phyloP scores from a whole-genome alignment of 2,797 vertebrate genomes.

The Peromyscus melanophrys region DNA sequence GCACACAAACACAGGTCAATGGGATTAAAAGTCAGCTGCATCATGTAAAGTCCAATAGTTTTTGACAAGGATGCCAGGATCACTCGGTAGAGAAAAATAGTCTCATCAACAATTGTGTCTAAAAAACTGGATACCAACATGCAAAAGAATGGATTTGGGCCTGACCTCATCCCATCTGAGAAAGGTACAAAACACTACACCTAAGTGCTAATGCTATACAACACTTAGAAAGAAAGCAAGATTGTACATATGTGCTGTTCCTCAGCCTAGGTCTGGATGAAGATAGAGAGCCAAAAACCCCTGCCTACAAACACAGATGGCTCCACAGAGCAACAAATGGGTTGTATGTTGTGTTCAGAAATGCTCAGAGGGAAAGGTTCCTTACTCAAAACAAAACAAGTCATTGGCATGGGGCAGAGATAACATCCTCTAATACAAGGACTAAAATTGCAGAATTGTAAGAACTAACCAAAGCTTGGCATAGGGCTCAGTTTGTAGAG shows the following conservation, averaged over 20 bases:
- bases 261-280: background rate
- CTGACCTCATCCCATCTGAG: background rate
- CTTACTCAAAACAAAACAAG: background rate
- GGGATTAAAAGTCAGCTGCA: background rate
- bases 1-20: background rate
- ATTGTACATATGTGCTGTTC: background rate
- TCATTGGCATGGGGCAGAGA: background rate
- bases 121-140: background rate
- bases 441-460: background rate
- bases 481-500: background rate
- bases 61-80: background rate
- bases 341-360: background rate
- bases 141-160: background rate
- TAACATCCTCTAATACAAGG: background rate
- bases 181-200: conserved; percentile 30
- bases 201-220: background rate
- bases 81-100: background rate
- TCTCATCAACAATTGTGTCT: background rate
- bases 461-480: background rate
- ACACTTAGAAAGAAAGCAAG: background rate
- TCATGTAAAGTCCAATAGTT: background rate
- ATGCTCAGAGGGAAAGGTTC: background rate
- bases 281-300: background rate
- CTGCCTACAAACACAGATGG: background rate
- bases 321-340: background rate